Evolutionary conservation across 2,113 vertebrate genomes (phyloP), one percentile per base, ranked within the genome.

Genomic region (Nipponia nippon): DNA sequence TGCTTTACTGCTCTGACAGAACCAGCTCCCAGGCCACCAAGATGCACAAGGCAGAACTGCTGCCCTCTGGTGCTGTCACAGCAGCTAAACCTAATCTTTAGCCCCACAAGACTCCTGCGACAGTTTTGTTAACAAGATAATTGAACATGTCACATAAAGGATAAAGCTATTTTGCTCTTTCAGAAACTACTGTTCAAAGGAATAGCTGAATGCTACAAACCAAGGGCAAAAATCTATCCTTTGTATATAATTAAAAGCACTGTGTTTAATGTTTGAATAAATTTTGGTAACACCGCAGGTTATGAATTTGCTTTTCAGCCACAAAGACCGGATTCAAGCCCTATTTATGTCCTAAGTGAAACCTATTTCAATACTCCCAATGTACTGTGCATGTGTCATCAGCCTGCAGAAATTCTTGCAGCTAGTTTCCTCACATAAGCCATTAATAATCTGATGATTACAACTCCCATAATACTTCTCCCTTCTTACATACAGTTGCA

Each of bases 321-420:
- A 82, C 8, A n/a, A 44, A 72, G 42, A 32, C 19, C 29, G 26
- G 40, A 76, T 46, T 83, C 50, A 59, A 76, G 65, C 21, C 69
- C 53, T 34, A 3, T 47, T 70, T 82, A 65, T 19, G 20, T 44
- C 6, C 0, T 50, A 89, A 84, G 7, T 61, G 44, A 95, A 87
- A 89, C 13, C 6, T 47, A 42, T 40, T 83, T 85, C 66, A 90
- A 1, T 36, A 72, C 11, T 93, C 32, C 18, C 21, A 38, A 47
- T 16, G 22, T 36, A 78, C 36, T 42, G 25, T 20, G 34, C 27
- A 40, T 46, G 44, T 52, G 71, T 77, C 90, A 92, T 69, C 75
- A 88, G 85, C 62, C 19, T 80, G 16, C 22, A 85, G 62, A 72
- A 96, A 86, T 53, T 93, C 78, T 82, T 96, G 92, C 85, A 94